These are phyloP conservation scores for Zootermopsis nevadensis DNA, from an alignment of 2,888 invertebrate species.

Conservation along the genomic window DNA sequence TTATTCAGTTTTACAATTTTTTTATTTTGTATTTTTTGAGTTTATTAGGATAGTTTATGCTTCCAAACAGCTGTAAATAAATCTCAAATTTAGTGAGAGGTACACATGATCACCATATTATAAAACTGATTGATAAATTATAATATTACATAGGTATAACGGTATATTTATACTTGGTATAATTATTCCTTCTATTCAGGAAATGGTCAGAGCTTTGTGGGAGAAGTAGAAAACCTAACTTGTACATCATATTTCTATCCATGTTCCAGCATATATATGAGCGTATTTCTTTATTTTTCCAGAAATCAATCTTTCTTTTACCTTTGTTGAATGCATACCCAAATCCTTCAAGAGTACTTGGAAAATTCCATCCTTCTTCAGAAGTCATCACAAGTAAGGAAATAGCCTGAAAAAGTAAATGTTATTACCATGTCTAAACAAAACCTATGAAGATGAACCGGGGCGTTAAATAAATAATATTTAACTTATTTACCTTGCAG, in stretches of 20 bases:
- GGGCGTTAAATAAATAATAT: too few relatives aligned
- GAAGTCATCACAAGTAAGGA: background rate
- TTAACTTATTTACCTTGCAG: too few relatives aligned
- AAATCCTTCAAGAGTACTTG: conserved; percentile 65
- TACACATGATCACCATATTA: too few relatives aligned
- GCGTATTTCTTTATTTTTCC: background rate
- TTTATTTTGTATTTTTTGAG: too few relatives aligned
- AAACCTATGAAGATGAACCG: too few relatives aligned
- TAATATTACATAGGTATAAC: background rate
- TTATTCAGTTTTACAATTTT: too few relatives aligned
- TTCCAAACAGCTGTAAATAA: too few relatives aligned
- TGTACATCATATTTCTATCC: background rate
- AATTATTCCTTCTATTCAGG: background rate
- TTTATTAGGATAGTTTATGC: too few relatives aligned
- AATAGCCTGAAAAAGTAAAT: background rate
- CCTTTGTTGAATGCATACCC: conserved; percentile 70
- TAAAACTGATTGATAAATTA: background rate
- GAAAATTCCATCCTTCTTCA: background rate
- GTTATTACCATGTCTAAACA: too few relatives aligned
- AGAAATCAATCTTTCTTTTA: conserved; percentile 56
- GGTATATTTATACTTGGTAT: background rate
- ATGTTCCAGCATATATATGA: background rate
- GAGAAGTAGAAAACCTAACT: background rate
- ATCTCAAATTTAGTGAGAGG: too few relatives aligned
- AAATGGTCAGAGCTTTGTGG: background rate